Percentiles rank a stretch among this genome's conserved stretches.
Evolutionary conservation across 2,797 vertebrate species (phyloP).

Genomic region (Danio jaintianensis): DNA sequence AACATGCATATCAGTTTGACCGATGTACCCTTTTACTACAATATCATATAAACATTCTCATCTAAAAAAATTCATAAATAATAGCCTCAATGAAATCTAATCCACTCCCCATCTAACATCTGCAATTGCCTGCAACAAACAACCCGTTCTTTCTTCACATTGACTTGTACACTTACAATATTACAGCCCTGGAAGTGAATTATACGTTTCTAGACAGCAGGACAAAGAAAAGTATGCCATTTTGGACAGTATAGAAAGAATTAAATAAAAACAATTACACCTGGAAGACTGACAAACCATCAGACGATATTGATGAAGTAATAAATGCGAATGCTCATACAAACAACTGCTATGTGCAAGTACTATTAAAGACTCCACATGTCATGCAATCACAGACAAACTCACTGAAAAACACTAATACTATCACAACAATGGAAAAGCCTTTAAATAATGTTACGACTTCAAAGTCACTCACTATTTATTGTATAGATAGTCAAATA

Average conservation of each 20-base stretch:
- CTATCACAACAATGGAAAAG: conserved; percentile 26
- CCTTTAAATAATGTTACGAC: conserved; percentile 1
- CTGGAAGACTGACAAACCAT: conserved; percentile 31
- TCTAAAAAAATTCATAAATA: not conserved
- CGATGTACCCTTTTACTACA: conserved; percentile 14
- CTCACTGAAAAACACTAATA: not conserved
- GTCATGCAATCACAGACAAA: conserved; percentile 33
- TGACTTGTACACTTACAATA: conserved; percentile 9
- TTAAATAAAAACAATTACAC: not conserved
- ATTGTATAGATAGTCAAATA: not conserved
- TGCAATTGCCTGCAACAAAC: not conserved
- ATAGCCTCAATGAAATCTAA: conserved; percentile 6
- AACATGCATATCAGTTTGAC: conserved; percentile 27
- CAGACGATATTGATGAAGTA: conserved; percentile 1
- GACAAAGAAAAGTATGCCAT: not conserved
- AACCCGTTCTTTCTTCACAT: conserved; percentile 10
- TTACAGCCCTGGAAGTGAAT: conserved; percentile 1
- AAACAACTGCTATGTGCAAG: not conserved
- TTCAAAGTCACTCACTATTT: conserved; percentile 2
- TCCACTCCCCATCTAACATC: not conserved
- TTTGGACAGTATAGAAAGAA: not conserved
- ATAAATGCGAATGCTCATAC: not conserved
- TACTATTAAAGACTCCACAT: not conserved
- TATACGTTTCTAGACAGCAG: conserved; percentile 6
- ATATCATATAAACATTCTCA: not conserved